Percentiles rank a stretch among this genome's conserved stretches.
Conservation (phyloP, 2,888 invertebrate species). For the Rhagophthalmus giganteus region DNA sequence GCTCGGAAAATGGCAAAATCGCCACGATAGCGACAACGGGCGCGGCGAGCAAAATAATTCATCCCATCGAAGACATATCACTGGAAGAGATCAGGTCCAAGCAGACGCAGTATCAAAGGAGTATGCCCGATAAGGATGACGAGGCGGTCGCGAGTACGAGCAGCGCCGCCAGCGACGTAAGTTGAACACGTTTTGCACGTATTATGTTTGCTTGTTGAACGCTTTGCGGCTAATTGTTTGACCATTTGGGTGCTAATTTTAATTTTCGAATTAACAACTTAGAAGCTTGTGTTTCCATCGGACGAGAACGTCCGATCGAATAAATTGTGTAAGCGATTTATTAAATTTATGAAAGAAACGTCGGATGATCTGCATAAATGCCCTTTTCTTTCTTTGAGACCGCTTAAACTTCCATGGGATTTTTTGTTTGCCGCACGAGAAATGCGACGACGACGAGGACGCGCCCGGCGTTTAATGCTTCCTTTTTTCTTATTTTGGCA, state of each 20-base stretch:
- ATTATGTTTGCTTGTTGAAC: neutral
- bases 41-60: slow-evolving; percentile 86
- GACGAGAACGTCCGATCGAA: no score
- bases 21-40: slow-evolving; percentile 76
- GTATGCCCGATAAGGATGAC: slow-evolving; percentile 45
- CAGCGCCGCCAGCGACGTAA: slow-evolving; percentile 48
- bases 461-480: no score
- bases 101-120: slow-evolving; percentile 63
- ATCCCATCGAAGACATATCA: slow-evolving; percentile 92
- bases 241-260: neutral
- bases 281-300: neutral
- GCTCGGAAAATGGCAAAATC: slow-evolving; percentile 46
- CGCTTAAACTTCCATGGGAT: no score
- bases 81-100: slow-evolving; percentile 81
- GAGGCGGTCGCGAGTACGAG: slow-evolving; percentile 46
- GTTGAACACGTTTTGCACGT: slow-evolving; percentile 22
- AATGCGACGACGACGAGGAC: no score
- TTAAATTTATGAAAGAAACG: no score
- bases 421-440: no score
- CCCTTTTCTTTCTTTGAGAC: no score
- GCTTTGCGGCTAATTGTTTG: neutral
- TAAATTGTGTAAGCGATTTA: no score
- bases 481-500: no score
- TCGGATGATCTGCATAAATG: no score
- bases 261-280: neutral